Evolutionary conservation across 2,113 vertebrate species (phyloP).

Genomic region (Tautogolabrus adspersus): DNA sequence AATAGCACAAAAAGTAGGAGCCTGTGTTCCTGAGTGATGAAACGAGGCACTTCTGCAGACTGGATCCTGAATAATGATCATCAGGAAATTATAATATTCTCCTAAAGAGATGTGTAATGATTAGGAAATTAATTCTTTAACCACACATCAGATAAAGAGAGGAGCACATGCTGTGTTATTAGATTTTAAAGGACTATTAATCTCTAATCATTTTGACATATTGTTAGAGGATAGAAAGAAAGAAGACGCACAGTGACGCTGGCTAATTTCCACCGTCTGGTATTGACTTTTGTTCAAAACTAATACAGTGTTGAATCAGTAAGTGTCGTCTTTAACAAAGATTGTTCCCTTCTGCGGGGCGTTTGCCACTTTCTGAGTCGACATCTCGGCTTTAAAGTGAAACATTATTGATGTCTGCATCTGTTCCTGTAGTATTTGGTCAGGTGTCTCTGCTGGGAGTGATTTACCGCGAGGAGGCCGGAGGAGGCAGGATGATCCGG

Average conservation of each 20-base stretch:
- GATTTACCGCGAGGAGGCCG: neutral
- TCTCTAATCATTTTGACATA: constrained; percentile 14
- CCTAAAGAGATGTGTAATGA: constrained; percentile 31
- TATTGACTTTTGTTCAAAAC: neutral
- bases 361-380: neutral
- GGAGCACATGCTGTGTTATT: constrained; percentile 24
- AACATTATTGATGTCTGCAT: too few species aligned
- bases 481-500: constrained; percentile 20
- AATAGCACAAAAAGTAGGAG: constrained; percentile 48
- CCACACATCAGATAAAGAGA: constrained; percentile 50
- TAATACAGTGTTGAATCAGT: neutral
- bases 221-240: constrained; percentile 4
- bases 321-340: neutral
- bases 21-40: constrained; percentile 28
- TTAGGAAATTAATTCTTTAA: constrained; percentile 53
- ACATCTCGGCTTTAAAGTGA: too few species aligned
- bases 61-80: constrained; percentile 40
- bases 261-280: neutral
- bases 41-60: constrained; percentile 41
- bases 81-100: constrained; percentile 57
- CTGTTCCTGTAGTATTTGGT: neutral
- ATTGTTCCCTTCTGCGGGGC: neutral
- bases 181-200: constrained; percentile 31
- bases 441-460: neutral
- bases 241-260: neutral